phyloP scores from a whole-genome alignment of 2,113 vertebrate genomes.

The Urocynchramus pylzowi region DNA sequence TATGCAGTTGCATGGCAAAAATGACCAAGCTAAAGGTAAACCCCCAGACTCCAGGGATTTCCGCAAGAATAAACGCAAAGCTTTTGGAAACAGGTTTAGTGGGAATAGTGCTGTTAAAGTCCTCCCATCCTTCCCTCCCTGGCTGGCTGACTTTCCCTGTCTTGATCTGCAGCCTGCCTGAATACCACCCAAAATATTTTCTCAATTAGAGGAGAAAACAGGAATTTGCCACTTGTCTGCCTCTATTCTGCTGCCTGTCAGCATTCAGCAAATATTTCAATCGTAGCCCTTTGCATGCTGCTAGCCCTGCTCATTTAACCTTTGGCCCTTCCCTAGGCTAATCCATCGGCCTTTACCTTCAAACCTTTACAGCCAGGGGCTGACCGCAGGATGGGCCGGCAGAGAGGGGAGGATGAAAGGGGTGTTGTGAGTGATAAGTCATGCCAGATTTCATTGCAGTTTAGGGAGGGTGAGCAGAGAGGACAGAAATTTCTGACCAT shows the following conservation, averaged over 20 bases:
- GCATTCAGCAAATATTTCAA: conserved; percentile 78
- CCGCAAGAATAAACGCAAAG: rapidly evolving
- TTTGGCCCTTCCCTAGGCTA: conserved; percentile 63
- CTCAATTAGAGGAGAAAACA: conserved; percentile 76
- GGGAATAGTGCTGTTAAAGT: not conserved
- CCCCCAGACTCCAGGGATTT: not conserved
- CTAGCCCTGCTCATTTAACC: conserved; percentile 69
- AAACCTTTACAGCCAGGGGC: conserved; percentile 25
- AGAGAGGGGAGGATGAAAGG: not conserved
- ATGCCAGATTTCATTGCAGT: not conserved
- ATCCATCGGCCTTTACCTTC: conserved; percentile 60
- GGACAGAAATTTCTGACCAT: not conserved
- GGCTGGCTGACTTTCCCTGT: not conserved
- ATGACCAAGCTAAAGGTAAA: not conserved
- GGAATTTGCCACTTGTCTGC: conserved; percentile 79
- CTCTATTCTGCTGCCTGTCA: conserved; percentile 77
- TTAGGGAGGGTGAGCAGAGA: not conserved
- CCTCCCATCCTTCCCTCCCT: not conserved
- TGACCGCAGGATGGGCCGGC: not conserved
- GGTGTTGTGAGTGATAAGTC: not conserved
- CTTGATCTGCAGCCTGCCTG: conserved; percentile 60
- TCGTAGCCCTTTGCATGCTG: conserved; percentile 57
- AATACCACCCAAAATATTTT: conserved; percentile 76
- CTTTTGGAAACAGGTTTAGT: not conserved
- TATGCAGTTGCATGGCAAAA: not conserved